Base-by-base conservation (phyloP, 2,113 vertebrate genomes). In the Bufo bufo region DNA sequence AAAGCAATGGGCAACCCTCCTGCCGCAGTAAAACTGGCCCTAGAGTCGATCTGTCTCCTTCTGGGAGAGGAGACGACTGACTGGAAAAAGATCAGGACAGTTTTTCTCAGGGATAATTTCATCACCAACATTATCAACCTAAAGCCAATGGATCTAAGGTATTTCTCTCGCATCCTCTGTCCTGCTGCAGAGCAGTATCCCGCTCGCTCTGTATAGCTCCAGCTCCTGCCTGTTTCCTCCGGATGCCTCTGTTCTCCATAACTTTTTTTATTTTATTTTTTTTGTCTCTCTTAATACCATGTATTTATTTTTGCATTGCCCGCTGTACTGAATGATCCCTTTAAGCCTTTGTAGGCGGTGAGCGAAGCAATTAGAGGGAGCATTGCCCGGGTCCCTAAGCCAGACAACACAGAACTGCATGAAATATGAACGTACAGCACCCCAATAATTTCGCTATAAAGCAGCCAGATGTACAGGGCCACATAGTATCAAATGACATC, bases 51-150 rank as follows among this genome's bases (percentile, higher is more conserved):
- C 95, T 99, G 98, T 92, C 94, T 99, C 69, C 96, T 99, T 12
- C 93, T 99, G 79, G 98, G 98, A 54, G 98, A 99, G 94, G 99
- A 97, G 93, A 99, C 98, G 74, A 98, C 97, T 0, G 98, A 99
- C 95, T 99, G 98, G 98, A 99, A 98, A 92, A 98, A 99, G 94
- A 99, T 99, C 92, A 97, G 98, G 81, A 98, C 97, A 94, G 97
- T 99, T 95, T 98, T 99, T 94, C 99, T 99, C 97, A 96, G 98
- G 61, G 98, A 99, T 94, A 99, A 99, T 95, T 99, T 99, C 96
- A 99, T 99, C 93, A 97, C 97, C 90, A 99, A 98, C 92, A 99
- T 99, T 89, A 97, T 99, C 90, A 99, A 99, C 95, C 99, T 99
- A 94, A 97, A 96, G 43, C 97, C 98, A 43, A 97, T 98, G 88